Conservation (phyloP, 2,797 vertebrate species). For the Parambassis ranga region DNA sequence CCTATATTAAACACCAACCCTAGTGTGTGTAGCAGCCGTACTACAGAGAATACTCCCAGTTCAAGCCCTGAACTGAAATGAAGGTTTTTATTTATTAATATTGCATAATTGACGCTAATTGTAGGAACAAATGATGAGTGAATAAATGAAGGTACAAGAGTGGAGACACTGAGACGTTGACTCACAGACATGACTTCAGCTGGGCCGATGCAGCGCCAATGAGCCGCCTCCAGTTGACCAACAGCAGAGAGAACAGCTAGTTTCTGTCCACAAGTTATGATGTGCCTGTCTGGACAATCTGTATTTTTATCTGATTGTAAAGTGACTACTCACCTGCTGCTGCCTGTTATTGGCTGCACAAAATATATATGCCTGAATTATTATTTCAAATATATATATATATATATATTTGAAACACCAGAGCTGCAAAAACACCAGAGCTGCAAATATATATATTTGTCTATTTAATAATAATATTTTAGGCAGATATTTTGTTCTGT, state of each 20-base stretch:
- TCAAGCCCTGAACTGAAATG: background rate
- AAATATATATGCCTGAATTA: no score
- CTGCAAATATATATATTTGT: no score
- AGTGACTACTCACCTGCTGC: no score
- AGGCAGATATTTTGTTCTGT: no score
- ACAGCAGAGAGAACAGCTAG: slow-evolving; percentile 8
- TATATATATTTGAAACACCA: no score
- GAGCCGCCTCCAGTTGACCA: slow-evolving; percentile 55
- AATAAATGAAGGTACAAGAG: slow-evolving; percentile 11
- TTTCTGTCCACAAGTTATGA: slow-evolving; percentile 5
- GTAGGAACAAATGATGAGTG: slow-evolving; percentile 43
- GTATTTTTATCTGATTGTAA: no score
- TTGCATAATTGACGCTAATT: slow-evolving; percentile 17
- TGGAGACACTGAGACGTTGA: slow-evolving; percentile 42
- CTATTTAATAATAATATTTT: no score
- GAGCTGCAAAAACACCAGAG: no score
- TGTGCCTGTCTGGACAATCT: background rate
- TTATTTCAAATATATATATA: no score
- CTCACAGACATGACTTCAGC: slow-evolving; percentile 74
- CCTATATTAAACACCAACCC: slow-evolving; percentile 39
- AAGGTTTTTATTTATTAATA: background rate
- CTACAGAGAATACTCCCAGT: background rate
- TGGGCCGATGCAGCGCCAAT: slow-evolving; percentile 44
- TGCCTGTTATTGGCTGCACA: no score
- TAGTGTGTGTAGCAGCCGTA: slow-evolving; percentile 2